Evolutionary conservation across 2,888 invertebrate genomes (phyloP).

Genomic region (Pseudococcus jackbeardsleyi): DNA sequence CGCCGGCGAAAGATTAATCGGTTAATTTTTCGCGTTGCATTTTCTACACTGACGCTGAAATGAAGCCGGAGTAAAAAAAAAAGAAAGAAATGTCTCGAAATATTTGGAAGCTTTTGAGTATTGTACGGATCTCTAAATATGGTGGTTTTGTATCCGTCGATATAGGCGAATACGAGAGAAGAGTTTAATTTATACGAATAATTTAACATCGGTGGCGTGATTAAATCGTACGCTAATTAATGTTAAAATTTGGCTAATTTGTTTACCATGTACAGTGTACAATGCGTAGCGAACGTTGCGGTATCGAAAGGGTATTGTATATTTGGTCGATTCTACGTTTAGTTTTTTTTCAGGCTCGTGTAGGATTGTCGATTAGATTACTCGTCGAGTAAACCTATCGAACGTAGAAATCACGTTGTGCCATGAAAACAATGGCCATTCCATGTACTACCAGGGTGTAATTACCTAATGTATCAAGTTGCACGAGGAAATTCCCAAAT

Average conservation of each 20-base stretch:
- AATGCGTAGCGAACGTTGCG: not conserved
- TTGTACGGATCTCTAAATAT: too few relatives aligned
- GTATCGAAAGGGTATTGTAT: not conserved
- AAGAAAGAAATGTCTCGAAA: not conserved
- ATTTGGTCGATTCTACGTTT: not conserved
- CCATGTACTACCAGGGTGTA: not conserved
- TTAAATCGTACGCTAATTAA: constrained; percentile 36
- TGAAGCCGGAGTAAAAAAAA: not conserved
- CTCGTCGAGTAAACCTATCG: not conserved
- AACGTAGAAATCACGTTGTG: not conserved
- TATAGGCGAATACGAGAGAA: not conserved
- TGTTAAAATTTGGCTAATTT: constrained; percentile 11
- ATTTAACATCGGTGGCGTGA: constrained; percentile 18
- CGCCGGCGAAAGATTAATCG: not conserved
- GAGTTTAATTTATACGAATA: not conserved
- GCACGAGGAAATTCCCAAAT: not conserved
- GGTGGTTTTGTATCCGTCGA: too few relatives aligned
- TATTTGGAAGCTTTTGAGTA: not conserved
- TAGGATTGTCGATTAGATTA: not conserved
- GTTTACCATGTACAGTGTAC: not conserved
- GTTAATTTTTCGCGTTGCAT: not conserved
- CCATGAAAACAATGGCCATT: constrained; percentile 1
- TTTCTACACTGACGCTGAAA: not conserved
- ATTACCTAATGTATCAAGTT: not conserved
- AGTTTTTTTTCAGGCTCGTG: not conserved